phyloP scores from a whole-genome alignment of 2,797 vertebrate species.

The Rhinatrema bivittatum region DNA sequence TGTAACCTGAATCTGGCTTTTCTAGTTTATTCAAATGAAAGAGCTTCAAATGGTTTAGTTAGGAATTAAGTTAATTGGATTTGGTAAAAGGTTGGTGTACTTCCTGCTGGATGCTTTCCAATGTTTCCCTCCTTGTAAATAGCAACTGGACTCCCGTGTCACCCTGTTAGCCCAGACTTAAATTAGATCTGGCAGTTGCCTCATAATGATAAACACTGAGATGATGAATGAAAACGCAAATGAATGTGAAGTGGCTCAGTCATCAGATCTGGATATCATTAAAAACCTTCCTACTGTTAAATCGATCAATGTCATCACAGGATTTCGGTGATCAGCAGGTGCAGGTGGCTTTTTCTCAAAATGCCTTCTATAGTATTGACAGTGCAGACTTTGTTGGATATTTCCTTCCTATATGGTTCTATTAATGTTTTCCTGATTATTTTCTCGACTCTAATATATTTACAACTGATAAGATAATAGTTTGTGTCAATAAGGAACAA shows the following conservation, averaged over 20 bases:
- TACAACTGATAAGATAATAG: slow-evolving; percentile 67
- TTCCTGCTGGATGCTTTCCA: slow-evolving; percentile 76
- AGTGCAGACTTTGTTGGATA: slow-evolving; percentile 42
- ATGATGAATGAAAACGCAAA: slow-evolving; percentile 98
- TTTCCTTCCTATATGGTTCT: slow-evolving; percentile 60
- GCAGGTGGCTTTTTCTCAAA: slow-evolving; percentile 62
- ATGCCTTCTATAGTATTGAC: slow-evolving; percentile 50
- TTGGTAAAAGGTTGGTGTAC: slow-evolving; percentile 76
- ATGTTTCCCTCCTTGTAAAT: slow-evolving; percentile 53
- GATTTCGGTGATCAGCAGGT: slow-evolving; percentile 60
- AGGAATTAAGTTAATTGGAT: slow-evolving; percentile 85
- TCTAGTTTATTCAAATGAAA: slow-evolving; percentile 71
- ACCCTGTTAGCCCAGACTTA: slow-evolving; percentile 87
- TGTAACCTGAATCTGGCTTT: slow-evolving; percentile 20
- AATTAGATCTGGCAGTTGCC: slow-evolving; percentile 96
- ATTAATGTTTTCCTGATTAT: slow-evolving; percentile 60
- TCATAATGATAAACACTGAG: slow-evolving; percentile 88
- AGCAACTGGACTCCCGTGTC: slow-evolving; percentile 62
- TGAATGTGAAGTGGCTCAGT: slow-evolving; percentile 83
- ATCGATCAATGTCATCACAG: slow-evolving; percentile 90
- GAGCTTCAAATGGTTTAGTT: slow-evolving; percentile 74
- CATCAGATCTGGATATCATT: slow-evolving; percentile 88
- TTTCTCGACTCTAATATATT: slow-evolving; percentile 68
- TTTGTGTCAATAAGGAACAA: slow-evolving; percentile 61
- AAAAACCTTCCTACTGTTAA: slow-evolving; percentile 89